Percentiles rank a stretch among this genome's conserved stretches.
Conservation (phyloP, 2,113 vertebrate species). For the Albula glossodonta region DNA sequence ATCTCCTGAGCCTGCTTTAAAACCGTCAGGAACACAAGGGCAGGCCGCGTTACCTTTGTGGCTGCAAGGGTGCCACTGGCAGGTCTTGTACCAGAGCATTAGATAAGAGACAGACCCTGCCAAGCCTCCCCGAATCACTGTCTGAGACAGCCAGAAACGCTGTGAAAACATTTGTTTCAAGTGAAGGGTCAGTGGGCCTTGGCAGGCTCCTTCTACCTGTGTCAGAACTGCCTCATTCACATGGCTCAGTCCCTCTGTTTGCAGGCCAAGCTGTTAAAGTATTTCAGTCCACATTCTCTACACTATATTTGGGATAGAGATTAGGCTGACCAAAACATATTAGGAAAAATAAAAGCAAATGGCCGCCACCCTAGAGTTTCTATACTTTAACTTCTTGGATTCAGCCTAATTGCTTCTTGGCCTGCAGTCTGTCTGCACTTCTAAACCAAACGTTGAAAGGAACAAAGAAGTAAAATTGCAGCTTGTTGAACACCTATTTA, state of each 20-base stretch:
- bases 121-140: not conserved
- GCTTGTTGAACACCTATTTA: slow-evolving; percentile 29
- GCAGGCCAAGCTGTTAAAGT: not conserved
- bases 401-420: slow-evolving; percentile 16
- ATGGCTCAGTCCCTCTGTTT: not conserved
- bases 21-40: not conserved
- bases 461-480: slow-evolving; percentile 17
- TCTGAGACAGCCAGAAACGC: not conserved
- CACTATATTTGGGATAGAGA: not conserved
- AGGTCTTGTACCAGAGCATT: not conserved
- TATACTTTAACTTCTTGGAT: not conserved
- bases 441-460: slow-evolving; percentile 2
- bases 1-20: not conserved
- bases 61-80: not conserved
- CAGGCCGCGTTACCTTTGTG: not conserved
- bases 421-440: slow-evolving; percentile 17
- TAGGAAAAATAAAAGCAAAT: not conserved
- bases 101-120: not conserved
- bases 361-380: not conserved
- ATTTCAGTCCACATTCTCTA: not conserved
- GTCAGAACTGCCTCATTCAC: slow-evolving; percentile 11
- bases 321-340: not conserved
- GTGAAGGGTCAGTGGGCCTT: slow-evolving; percentile 2
- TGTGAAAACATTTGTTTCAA: slow-evolving; percentile 4
- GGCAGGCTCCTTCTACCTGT: slow-evolving; percentile 3